A percentile compares a stretch with the other conserved stretches of the same genome.
phyloP scores from a whole-genome alignment of 1,140 invertebrate genomes.

The Odontomachus brunneus region DNA sequence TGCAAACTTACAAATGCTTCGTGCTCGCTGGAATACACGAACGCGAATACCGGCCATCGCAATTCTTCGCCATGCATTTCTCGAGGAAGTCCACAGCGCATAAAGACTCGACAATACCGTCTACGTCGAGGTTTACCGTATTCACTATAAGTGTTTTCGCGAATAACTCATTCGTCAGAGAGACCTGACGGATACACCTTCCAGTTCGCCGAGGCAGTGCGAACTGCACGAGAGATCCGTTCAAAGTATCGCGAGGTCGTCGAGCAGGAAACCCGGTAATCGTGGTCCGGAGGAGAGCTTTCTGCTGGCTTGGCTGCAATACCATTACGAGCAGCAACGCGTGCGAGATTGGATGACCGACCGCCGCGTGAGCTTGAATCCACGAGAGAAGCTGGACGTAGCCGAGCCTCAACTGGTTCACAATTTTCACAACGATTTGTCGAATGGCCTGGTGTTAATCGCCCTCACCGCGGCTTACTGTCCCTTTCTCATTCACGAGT shows the following conservation, averaged over 20 bases:
- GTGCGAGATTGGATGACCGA: slow-evolving; percentile 67
- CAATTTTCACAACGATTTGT: slow-evolving; percentile 76
- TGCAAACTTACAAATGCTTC: slow-evolving; percentile 81
- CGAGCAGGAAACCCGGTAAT: neutral
- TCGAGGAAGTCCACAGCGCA: slow-evolving; percentile 11
- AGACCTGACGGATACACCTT: neutral
- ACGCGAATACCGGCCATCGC: neutral
- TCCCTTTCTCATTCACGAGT: slow-evolving; percentile 78
- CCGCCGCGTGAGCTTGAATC: slow-evolving; percentile 31
- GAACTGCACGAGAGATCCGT: slow-evolving; percentile 14
- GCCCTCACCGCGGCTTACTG: slow-evolving; percentile 80
- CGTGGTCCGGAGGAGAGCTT: slow-evolving; percentile 46
- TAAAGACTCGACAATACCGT: neutral
- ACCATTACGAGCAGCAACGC: slow-evolving; percentile 67
- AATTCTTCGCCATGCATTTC: neutral
- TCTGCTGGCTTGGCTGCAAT: slow-evolving; percentile 71
- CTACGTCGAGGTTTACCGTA: slow-evolving; percentile 14
- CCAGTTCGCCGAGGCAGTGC: slow-evolving; percentile 8
- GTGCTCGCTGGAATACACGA: slow-evolving; percentile 62
- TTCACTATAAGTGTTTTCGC: neutral
- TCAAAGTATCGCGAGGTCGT: neutral
- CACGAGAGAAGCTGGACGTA: slow-evolving; percentile 54
- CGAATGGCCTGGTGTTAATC: slow-evolving; percentile 80
- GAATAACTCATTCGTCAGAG: neutral
- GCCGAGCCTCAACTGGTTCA: slow-evolving; percentile 38